Base-by-base conservation (phyloP, 92 coral and sea anemone genomes). In the Epizoanthus illoricatus region DNA sequence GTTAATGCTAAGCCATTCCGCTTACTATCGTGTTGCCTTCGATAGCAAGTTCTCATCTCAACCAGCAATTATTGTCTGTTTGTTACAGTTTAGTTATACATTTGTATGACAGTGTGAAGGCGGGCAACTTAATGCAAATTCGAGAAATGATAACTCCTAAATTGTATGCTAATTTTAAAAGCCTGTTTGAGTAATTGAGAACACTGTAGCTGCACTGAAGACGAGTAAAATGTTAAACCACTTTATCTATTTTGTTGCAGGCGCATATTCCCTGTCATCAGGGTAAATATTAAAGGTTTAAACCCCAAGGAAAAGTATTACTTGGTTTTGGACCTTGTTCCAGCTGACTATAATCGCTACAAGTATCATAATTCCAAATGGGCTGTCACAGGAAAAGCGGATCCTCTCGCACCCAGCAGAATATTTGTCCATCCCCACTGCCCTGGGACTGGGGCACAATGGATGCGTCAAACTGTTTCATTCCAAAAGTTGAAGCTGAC, bases 331-430 rank as follows among this genome's bases (percentile, higher is more conserved):
- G 99, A 96, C 90, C 75, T 90, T n/a, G 86, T 92, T 11, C 97
- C 99, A 7, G 99, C 95, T n/a, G 99, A 96, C 74, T 98, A 96
- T 57, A 96, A 94, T 75, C 92, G 99, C 73, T 96, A 94, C 85
- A 96, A 96, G 80, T 96, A 94, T 64, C 99, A 96, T 73, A 96
- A 96, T 55, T 92, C 98, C 4, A 97, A 96, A 71, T 96, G 99
- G 99, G 90, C 95, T 13, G 93, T 96, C 40, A 91, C 99, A 0
- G 99, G 99, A 41, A 96, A 96, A 62, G 99, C 99, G 21, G 99
- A 96, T 65, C 98, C 95, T 40, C 87, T 94, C 20, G 90, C 91
- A 71, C 99, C 99, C 0, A 90, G 98, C 58, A 88, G 99, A 72
- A 69, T 96, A 18, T 96, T 94, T 80, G 90, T 96, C 67, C 99